Base-by-base conservation (phyloP, 2,797 vertebrate species). In the Spheniscus humboldti region DNA sequence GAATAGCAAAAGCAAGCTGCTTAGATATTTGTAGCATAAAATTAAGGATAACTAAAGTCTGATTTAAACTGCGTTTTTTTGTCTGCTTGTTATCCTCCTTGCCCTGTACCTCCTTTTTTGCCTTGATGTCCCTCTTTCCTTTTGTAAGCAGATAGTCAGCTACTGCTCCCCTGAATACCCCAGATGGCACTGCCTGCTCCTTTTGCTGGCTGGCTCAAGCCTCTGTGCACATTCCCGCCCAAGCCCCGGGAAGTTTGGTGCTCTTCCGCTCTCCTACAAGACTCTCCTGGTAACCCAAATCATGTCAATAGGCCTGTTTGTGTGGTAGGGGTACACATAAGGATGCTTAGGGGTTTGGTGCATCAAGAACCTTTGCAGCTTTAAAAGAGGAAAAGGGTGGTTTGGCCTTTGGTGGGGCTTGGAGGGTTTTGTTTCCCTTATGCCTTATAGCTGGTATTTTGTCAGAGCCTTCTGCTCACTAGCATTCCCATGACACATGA, bases 381-480 rank as follows among this genome's bases (percentile, higher is more conserved):
- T 68, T 81, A 52, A 48, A 72, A 92, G 82, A 77, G 48, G 50
- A 85, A 81, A 85, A 66, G 81, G 39, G 19, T 94, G 63, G 33
- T 63, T 90, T 94, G 81, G 63, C 75, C 92, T 95, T 94, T 72
- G 74, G 91, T 91, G 48, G 62, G 27, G 39, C 71, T 95, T 88
- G 66, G 28, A 88, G 79, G 69, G 20, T 41, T 92, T 96, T 90
- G 41, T 86, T 91, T 82, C 77, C 55, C 68, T 89, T 72, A 71
- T 79, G 80, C 67, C 88, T 95, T 73, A 37, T 73, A 91, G 88
- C 68, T 97, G 94, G 86, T 84, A 85, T 92, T 95, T 96, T 97
- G 87, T 95, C 93, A 95, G 93, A 87, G 88, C 84, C 64, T 95
- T 76, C 85, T 97, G 91, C 88, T 75, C 48, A 3, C 87, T 80